Evolutionary conservation across 2,888 invertebrate genomes (phyloP), one percentile per base, ranked within the genome.

Genomic region (Nipponacmea schrenckii): DNA sequence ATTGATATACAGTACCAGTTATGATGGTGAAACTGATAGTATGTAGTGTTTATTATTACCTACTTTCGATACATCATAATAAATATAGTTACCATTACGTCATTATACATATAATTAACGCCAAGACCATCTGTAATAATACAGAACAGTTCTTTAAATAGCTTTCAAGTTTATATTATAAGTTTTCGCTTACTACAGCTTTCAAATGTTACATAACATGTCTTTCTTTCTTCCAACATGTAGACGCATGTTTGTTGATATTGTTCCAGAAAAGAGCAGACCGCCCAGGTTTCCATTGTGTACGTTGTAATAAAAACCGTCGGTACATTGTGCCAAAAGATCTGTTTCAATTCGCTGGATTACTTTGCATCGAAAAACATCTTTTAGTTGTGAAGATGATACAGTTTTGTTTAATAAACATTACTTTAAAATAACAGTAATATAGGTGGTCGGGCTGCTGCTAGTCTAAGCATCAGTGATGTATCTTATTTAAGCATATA

Each of bases 181-280:
- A 56, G 24, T 24, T 20, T 56, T 24, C 24, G 24, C 56, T 56
- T 24, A 20, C 56, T 24, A 39, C 39, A 24, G 56, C 24, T 24
- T 56, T 56, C 56, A 56, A 56, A 56, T 56, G 56, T 56, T 56
- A 56, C 56, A 56, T 56, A 56, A 56, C 56, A 56, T 56, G 56
- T 56, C 56, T 56, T 24, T 56, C 56, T 24, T 10, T 24, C 8
- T 0, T 8, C 39, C 56, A 24, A 20, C 56, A 56, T 24, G 24
- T 24, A 24, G 56, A 56, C 20, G 56, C 56, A 56, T 56, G 56
- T 56, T 56, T 56, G 56, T 56, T 56, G 56, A 56, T 56, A 39
- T 1, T 39, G 39, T 39, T 39, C 39, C 39, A 56, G 56, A 56
- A 56, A 56, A 56, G 20, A 24, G 14, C 8, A 20, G 56, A 56